Percentiles rank a stretch among this genome's conserved stretches.
Conservation (phyloP, 92 coral and sea anemone genomes). For the Epizoanthus stellaris region DNA sequence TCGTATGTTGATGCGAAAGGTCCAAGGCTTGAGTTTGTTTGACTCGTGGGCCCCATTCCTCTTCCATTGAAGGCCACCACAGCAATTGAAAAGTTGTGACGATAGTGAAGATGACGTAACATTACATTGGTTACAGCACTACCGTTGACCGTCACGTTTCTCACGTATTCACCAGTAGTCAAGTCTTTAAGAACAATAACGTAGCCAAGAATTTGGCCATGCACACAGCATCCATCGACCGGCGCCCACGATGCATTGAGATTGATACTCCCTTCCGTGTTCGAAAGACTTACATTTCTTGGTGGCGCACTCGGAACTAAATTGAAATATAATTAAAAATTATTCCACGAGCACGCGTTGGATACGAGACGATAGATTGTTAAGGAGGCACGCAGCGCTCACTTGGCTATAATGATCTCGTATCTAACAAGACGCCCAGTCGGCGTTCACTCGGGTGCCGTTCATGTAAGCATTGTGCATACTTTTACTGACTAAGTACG, state of each 20-base stretch:
- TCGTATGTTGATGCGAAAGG: constrained; percentile 11
- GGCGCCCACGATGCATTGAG: constrained; percentile 27
- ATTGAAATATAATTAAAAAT: not conserved
- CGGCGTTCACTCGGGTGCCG: too few species aligned
- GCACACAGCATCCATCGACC: not conserved
- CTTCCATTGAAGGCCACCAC: constrained; percentile 19
- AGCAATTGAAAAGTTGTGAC: constrained; percentile 2
- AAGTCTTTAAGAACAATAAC: constrained; percentile 6
- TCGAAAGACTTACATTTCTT: constrained; percentile 20
- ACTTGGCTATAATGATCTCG: too few species aligned
- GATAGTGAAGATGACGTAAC: constrained; percentile 11
- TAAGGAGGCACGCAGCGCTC: too few species aligned
- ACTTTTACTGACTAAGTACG: too few species aligned
- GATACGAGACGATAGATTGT: too few species aligned
- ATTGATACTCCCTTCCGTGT: constrained; percentile 20
- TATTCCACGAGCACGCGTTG: too few species aligned
- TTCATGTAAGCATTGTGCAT: too few species aligned
- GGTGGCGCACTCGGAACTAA: constrained; percentile 19
- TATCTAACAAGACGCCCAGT: too few species aligned
- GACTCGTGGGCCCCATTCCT: constrained; percentile 19
- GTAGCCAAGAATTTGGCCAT: constrained; percentile 8
- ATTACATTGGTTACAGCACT: not conserved
- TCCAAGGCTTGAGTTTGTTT: constrained; percentile 11
- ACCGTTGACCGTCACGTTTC: constrained; percentile 1
- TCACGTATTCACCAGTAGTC: constrained; percentile 7